phyloP scores from a whole-genome alignment of 30 jellyfish, hydroid and myxozoan genomes.

The Turritopsis dohrnii region DNA sequence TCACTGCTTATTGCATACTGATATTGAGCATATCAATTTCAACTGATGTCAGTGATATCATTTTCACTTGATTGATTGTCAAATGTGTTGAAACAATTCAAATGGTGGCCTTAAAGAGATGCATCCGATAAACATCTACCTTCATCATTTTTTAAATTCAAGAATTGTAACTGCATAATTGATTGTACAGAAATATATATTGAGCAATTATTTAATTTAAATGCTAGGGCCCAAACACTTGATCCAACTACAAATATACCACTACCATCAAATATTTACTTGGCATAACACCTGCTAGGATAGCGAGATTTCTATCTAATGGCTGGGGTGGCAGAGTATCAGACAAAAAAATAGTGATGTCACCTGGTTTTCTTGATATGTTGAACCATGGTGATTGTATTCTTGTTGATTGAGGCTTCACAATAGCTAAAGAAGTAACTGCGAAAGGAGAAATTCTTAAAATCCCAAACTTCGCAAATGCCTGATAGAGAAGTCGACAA shows the following conservation, averaged over 20 bases:
- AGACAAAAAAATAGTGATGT: conserved; percentile 33
- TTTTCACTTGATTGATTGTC: background rate
- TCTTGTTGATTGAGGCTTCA: conserved; percentile 36
- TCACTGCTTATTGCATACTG: background rate
- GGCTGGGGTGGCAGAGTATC: conserved; percentile 60
- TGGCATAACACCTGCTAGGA: conserved; percentile 19
- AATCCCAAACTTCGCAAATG: conserved; percentile 13
- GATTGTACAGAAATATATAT: conserved; percentile 6
- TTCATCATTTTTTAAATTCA: background rate
- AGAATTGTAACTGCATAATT: conserved; percentile 10
- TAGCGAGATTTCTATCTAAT: conserved; percentile 33
- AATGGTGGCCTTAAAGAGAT: background rate
- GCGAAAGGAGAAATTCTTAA: conserved; percentile 8
- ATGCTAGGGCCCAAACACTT: conserved; percentile 7
- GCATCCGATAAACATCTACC: background rate
- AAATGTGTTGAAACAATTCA: conserved; percentile 3
- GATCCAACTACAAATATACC: conserved; percentile 7
- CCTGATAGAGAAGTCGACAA: background rate
- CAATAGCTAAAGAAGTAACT: conserved; percentile 8
- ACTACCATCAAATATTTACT: conserved; percentile 2
- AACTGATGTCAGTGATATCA: background rate
- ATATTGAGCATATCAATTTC: conserved; percentile 5
- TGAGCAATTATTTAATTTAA: background rate
- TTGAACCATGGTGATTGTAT: conserved; percentile 43
- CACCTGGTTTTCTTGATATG: conserved; percentile 43